Conservation (phyloP, 1,140 invertebrate species). For the Lucilia cuprina region DNA sequence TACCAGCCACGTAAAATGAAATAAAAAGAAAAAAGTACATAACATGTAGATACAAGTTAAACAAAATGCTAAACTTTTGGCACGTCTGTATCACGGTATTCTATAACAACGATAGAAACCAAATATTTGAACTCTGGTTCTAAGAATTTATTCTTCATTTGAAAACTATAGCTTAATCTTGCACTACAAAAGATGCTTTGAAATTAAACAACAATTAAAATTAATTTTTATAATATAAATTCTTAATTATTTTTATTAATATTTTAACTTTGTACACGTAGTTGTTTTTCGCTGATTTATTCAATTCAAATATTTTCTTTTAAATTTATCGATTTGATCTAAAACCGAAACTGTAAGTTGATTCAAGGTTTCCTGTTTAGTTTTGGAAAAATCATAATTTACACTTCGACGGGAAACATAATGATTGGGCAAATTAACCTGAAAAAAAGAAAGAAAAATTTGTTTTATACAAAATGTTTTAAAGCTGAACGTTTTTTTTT, state of each 20-base stretch:
- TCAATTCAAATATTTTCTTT: conserved; percentile 52
- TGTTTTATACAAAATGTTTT: neutral
- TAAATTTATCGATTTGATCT: conserved; percentile 59
- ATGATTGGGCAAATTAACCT: conserved; percentile 61
- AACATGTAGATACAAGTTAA: no score
- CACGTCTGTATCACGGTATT: no score
- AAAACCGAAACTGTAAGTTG: conserved; percentile 57
- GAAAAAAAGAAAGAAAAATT: neutral
- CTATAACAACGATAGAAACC: no score
- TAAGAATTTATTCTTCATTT: no score
- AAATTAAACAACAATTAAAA: no score
- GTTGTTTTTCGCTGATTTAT: neutral
- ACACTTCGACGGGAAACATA: conserved; percentile 48
- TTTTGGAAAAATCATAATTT: conserved; percentile 38
- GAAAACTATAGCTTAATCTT: no score
- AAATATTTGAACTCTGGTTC: no score
- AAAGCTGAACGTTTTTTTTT: neutral
- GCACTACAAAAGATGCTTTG: no score
- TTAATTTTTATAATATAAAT: no score
- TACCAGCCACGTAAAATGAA: neutral
- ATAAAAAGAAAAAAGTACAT: neutral
- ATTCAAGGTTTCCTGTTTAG: conserved; percentile 52
- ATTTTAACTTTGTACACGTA: no score
- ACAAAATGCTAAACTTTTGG: no score
- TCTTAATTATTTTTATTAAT: no score